A percentile compares a stretch with the other conserved stretches of the same genome.
These are phyloP conservation scores for Pachymerium ferrugineum DNA, from an alignment of 2,888 invertebrate genomes.

Conservation along the genomic window DNA sequence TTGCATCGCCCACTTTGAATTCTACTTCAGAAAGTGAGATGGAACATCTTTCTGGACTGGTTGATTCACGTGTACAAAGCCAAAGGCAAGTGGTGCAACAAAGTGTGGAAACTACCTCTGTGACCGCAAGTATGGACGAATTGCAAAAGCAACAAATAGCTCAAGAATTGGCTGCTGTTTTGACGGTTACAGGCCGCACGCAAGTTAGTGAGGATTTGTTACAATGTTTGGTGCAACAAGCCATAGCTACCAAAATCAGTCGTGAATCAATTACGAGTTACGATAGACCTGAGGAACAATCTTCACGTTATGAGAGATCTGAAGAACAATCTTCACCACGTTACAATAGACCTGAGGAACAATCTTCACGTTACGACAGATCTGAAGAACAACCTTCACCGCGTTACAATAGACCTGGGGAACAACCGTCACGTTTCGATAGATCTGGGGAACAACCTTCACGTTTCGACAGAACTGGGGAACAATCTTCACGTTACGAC, in stretches of 20 bases:
- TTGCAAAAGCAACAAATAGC: slow-evolving; percentile 26
- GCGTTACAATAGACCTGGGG: not conserved
- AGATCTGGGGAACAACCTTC: too few species aligned
- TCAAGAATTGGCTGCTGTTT: slow-evolving; percentile 25
- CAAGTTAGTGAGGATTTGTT: slow-evolving; percentile 29
- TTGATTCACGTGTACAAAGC: too few species aligned
- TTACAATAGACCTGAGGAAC: not conserved
- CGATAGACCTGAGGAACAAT: not conserved
- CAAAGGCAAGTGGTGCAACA: not conserved
- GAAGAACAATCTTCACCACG: too few species aligned
- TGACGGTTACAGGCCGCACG: slow-evolving; percentile 1
- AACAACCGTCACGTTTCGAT: not conserved
- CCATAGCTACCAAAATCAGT: slow-evolving; percentile 20
- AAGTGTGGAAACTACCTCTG: not conserved
- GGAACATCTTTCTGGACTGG: not conserved
- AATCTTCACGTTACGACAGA: not conserved
- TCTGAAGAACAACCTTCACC: too few species aligned
- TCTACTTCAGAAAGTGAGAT: not conserved
- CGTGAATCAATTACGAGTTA: not conserved
- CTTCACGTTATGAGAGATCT: not conserved
- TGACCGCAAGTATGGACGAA: too few species aligned
- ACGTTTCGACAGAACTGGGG: not conserved
- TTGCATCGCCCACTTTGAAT: too few species aligned
- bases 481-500: not conserved
- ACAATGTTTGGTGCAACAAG: slow-evolving; percentile 29